phyloP scores from a whole-genome alignment of 2,888 invertebrate genomes.

The Lycophotia porphyrea region DNA sequence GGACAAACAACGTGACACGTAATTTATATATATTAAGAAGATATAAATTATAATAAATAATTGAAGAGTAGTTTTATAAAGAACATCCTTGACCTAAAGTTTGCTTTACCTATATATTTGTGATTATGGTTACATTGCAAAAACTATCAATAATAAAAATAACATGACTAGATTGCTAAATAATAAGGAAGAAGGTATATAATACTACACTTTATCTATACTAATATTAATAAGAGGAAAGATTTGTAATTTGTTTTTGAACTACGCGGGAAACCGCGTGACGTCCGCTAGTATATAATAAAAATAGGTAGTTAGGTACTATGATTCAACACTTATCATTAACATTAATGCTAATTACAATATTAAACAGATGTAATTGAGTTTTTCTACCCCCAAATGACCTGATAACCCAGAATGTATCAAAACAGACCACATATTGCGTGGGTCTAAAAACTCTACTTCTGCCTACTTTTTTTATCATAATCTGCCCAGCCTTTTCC shows the following conservation, averaged over 20 bases:
- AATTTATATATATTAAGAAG: no score
- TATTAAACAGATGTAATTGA: not conserved
- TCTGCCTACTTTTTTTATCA: not conserved
- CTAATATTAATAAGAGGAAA: no score
- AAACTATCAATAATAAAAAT: not conserved
- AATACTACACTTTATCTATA: no score
- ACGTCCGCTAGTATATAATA: not conserved
- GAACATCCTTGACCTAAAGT: not conserved
- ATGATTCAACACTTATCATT: not conserved
- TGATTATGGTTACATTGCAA: not conserved
- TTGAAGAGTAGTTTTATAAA: not conserved
- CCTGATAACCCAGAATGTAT: not conserved
- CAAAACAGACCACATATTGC: not conserved
- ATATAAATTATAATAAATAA: no score
- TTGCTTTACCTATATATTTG: not conserved
- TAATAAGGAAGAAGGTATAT: not conserved
- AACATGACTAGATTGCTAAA: not conserved
- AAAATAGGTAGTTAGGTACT: not conserved
- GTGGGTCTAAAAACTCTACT: not conserved
- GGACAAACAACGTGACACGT: no score
- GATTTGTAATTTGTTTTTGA: no score
- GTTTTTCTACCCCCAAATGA: constrained; percentile 1
- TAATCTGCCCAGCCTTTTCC: no score
- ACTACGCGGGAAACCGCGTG: no score
- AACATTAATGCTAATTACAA: not conserved